Evolutionary conservation across 2,797 vertebrate genomes (phyloP), one percentile per base, ranked within the genome.

Genomic region (Paguma larvata): DNA sequence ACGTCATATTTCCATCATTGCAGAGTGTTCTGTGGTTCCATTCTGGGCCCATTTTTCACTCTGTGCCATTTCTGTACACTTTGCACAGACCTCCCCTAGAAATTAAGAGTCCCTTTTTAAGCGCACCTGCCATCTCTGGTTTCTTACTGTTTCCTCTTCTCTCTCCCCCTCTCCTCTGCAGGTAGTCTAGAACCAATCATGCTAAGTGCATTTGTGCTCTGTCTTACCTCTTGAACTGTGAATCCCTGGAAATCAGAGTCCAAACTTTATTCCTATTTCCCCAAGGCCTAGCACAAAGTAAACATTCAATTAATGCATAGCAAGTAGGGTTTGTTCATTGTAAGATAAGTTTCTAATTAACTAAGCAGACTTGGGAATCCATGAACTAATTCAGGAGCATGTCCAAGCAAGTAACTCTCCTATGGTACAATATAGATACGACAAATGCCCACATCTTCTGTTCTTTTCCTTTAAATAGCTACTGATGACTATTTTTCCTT

Each of bases 71-170:
- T 90, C 10, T 83, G 87, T 44, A 53, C 46, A 62, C 88, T 80
- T 63, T 56, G 86, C 86, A 92, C 84, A 97, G 67, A 72, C 19
- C 79, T 73, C 68, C 72, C 89, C 25, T 67, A 51, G 62, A 94
- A 94, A 94, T 53, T 27, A 95, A 85, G 85, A 93, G 91, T 34
- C 51, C 38, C 44, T 88, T 85, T 85, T 68, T 56, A 92, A 53
- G 67, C 48, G 34, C 38, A 53, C n/a, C 65, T 6, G 12, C 59
- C 77, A 67, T 59, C 65, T 82, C 56, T 21, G 3, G 18, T 13
- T 30, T 70, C 59, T 63, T 14, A 34, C 6, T 38, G 32, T 13
- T 56, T 48, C 70, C 82, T 44, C 15, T 15, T 67, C 68, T 88
- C 78, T 56, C 67, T 9, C 15, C 1, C 3, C 34, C 19, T 65